Percentiles rank a stretch among this genome's conserved stretches.
Evolutionary conservation across 2,113 vertebrate species (phyloP).

Genomic region (Nettapus auritus): DNA sequence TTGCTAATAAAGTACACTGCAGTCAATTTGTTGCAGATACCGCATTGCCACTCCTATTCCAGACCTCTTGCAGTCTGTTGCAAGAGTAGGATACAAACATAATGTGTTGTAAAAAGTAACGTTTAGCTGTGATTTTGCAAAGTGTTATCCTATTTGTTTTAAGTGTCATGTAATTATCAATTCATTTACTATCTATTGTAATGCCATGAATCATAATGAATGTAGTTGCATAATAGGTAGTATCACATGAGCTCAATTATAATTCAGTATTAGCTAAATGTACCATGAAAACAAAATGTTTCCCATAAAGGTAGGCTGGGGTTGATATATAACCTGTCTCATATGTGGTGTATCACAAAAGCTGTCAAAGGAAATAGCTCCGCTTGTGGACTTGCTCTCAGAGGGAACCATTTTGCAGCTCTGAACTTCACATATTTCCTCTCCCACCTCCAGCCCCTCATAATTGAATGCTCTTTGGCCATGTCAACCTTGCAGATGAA

Average conservation of each 20-base stretch:
- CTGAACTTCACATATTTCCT: neutral
- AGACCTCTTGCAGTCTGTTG: neutral
- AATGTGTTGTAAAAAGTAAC: constrained; percentile 8
- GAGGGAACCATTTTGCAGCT: neutral
- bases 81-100: neutral
- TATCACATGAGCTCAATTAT: constrained; percentile 75
- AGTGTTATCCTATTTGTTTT: constrained; percentile 76
- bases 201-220: constrained; percentile 77
- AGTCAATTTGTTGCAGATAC: neutral
- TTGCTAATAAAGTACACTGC: neutral
- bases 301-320: constrained; percentile 49
- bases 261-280: constrained; percentile 78
- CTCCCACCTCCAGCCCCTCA: neutral
- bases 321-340: constrained; percentile 28
- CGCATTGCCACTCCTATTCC: neutral
- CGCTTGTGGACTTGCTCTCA: neutral
- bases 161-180: constrained; percentile 80
- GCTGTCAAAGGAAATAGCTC: neutral
- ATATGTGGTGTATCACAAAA: neutral
- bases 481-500: neutral
- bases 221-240: constrained; percentile 78
- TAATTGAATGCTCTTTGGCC: neutral
- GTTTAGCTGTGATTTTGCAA: constrained; percentile 61
- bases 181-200: constrained; percentile 77
- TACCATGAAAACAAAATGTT: constrained; percentile 75